Percentiles rank a stretch among this genome's conserved stretches.
Conservation (phyloP, 2,888 invertebrate genomes). For the Drosophila subquinaria region DNA sequence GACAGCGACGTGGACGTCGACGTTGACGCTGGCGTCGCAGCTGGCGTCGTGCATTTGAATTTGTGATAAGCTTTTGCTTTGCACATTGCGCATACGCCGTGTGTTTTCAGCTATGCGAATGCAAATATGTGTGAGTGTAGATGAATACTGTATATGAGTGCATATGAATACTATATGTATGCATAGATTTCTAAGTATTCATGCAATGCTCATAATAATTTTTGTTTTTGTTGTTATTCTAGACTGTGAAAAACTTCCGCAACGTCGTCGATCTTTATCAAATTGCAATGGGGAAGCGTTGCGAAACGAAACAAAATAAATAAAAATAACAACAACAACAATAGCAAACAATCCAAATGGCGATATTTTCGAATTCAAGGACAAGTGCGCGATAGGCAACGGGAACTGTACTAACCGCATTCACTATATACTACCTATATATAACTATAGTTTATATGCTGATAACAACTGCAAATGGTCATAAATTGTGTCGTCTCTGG, state of each 20-base stretch:
- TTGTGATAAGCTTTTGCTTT: conserved; percentile 65
- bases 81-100: conserved; percentile 75
- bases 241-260: conserved; percentile 64
- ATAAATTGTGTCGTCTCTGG: conserved; percentile 23
- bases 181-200: conserved; percentile 42
- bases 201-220: conserved; percentile 63
- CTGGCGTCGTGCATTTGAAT: conserved; percentile 58
- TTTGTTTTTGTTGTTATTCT: conserved; percentile 53
- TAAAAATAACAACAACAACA: conserved; percentile 22
- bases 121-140: no score
- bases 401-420: conserved; percentile 68
- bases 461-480: conserved; percentile 47
- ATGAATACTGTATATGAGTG: not conserved
- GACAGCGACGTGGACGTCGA: conserved; percentile 14
- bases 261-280: conserved; percentile 73
- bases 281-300: conserved; percentile 76
- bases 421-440: conserved; percentile 43
- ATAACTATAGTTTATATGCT: conserved; percentile 23
- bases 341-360: conserved; percentile 42
- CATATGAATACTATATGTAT: conserved; percentile 4
- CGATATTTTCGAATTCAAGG: conserved; percentile 66
- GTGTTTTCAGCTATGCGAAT: conserved; percentile 7
- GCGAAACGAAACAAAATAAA: conserved; percentile 41
- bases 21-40: conserved; percentile 2
- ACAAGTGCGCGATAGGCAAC: conserved; percentile 68